phyloP scores from a whole-genome alignment of 2,113 vertebrate genomes.

The Nibea albiflora region DNA sequence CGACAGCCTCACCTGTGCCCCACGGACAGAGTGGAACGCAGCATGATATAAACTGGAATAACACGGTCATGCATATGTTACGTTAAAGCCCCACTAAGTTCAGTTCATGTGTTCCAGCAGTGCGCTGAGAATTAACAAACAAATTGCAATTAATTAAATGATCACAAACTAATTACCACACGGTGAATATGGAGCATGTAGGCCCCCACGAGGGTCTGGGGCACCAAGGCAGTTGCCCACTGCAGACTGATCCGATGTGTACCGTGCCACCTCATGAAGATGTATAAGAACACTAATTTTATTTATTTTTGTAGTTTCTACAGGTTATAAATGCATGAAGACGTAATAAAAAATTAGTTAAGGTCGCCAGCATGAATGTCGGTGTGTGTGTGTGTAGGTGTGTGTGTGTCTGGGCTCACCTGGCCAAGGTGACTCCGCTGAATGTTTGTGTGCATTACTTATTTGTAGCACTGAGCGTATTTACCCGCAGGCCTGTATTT shows the following conservation, averaged over 20 bases:
- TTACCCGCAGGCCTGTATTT: constrained; percentile 29
- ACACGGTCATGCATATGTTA: too few relatives aligned
- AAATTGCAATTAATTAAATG: neutral
- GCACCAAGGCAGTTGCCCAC: too few relatives aligned
- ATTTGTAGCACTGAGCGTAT: neutral
- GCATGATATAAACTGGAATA: too few relatives aligned
- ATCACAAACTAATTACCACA: neutral
- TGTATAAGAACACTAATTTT: neutral
- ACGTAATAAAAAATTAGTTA: neutral
- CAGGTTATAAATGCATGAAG: neutral
- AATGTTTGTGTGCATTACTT: constrained; percentile 13
- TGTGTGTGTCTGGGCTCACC: neutral
- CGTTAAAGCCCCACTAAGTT: too few relatives aligned
- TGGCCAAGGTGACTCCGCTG: constrained; percentile 26
- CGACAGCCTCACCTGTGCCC: neutral
- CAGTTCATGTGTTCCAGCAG: too few relatives aligned
- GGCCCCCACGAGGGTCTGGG: too few relatives aligned
- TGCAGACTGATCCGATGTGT: neutral
- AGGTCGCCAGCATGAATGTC: neutral
- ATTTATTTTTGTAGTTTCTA: neutral
- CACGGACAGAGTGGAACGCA: neutral
- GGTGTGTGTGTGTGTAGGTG: neutral
- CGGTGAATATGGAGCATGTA: neutral
- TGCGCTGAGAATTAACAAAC: too few relatives aligned
- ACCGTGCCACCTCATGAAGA: neutral